These are phyloP conservation scores for Leptinotarsa haldemani DNA, from an alignment of 2,888 invertebrate species.

Conservation along the genomic window DNA sequence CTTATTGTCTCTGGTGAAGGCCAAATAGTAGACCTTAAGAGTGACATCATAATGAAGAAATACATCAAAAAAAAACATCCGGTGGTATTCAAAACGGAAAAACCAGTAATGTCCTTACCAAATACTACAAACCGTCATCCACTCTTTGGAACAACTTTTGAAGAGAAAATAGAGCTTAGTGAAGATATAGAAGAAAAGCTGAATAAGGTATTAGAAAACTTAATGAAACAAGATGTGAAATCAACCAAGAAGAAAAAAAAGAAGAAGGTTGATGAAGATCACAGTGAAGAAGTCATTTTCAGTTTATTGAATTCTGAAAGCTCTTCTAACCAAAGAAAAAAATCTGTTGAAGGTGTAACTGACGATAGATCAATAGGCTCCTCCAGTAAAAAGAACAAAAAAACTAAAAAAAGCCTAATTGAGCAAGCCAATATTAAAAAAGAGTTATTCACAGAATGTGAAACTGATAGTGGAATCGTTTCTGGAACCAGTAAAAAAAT, in stretches of 20 bases:
- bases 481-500: slow-evolving; percentile 7
- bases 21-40: slow-evolving; percentile 46
- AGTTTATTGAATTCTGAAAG: slow-evolving; percentile 34
- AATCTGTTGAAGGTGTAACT: slow-evolving; percentile 11
- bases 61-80: slow-evolving; percentile 47
- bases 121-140: slow-evolving; percentile 56
- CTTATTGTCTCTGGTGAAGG: slow-evolving; percentile 37
- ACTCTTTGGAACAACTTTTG: slow-evolving; percentile 56
- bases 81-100: slow-evolving; percentile 36
- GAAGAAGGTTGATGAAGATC: slow-evolving; percentile 24
- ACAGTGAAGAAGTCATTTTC: slow-evolving; percentile 39
- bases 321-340: slow-evolving; percentile 20
- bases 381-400: slow-evolving; percentile 13
- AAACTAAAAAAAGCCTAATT: not conserved
- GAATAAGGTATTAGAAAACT: slow-evolving; percentile 41
- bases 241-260: slow-evolving; percentile 36
- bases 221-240: slow-evolving; percentile 38
- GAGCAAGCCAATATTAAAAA: slow-evolving; percentile 13
- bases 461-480: slow-evolving; percentile 8
- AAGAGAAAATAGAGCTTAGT: slow-evolving; percentile 53
- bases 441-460: slow-evolving; percentile 2
- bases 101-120: slow-evolving; percentile 47
- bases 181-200: slow-evolving; percentile 51
- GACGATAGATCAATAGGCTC: slow-evolving; percentile 21
- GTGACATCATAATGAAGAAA: slow-evolving; percentile 48